These are phyloP conservation scores for Julus scanicus DNA, from an alignment of 2,888 invertebrate species.

Conservation along the genomic window DNA sequence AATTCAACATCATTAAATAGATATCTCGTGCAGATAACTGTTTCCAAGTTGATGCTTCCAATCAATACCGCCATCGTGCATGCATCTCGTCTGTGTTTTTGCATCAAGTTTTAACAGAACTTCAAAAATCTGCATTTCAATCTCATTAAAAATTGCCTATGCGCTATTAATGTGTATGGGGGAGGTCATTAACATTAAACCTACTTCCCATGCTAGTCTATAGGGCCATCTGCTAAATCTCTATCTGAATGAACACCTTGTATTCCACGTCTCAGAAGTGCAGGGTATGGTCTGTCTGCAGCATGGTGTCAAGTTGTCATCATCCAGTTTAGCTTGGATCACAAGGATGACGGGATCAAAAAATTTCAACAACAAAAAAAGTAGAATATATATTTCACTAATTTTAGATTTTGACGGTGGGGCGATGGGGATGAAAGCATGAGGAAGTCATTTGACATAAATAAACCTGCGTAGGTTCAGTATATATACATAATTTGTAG, in stretches of 20 bases:
- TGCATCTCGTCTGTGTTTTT: background rate
- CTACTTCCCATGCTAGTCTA: background rate
- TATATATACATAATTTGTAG: background rate
- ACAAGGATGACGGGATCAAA: background rate
- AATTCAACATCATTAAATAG: background rate
- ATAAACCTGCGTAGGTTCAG: background rate
- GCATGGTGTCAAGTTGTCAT: background rate
- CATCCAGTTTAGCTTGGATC: background rate
- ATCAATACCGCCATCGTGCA: background rate
- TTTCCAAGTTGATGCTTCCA: background rate
- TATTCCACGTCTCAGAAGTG: background rate
- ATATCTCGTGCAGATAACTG: background rate
- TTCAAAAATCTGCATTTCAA: background rate
- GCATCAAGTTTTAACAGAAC: background rate
- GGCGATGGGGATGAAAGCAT: background rate
- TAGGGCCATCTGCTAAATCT: background rate
- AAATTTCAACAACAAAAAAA: background rate
- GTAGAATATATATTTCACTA: background rate
- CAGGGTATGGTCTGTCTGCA: background rate
- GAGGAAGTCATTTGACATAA: background rate
- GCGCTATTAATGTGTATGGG: background rate
- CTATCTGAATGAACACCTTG: background rate
- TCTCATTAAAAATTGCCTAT: background rate
- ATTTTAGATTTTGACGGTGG: background rate
- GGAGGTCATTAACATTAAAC: background rate